A percentile compares a stretch with the other conserved stretches of the same genome.
These are phyloP conservation scores for Glossophaga mutica DNA, from an alignment of 2,797 vertebrate genomes.

Conservation along the genomic window DNA sequence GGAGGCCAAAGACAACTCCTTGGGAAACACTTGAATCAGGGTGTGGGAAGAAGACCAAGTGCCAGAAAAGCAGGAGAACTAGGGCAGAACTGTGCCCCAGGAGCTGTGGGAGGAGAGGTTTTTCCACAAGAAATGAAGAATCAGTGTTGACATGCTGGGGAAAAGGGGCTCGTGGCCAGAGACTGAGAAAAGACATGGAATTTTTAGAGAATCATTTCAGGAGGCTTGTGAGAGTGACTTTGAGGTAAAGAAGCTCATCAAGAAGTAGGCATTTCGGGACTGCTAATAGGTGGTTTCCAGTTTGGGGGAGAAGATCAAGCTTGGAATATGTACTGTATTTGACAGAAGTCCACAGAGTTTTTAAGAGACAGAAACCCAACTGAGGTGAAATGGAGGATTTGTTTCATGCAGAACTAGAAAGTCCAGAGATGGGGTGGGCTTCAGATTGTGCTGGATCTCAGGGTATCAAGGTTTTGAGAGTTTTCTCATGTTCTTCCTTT, in stretches of 20 bases:
- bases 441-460: neutral
- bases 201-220: neutral
- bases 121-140: neutral
- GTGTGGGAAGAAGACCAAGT: constrained; percentile 60
- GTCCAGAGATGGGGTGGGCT: neutral
- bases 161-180: neutral
- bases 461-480: neutral
- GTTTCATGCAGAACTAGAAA: neutral
- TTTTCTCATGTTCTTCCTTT: constrained; percentile 9
- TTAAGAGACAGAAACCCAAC: neutral
- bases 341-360: neutral
- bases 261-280: neutral
- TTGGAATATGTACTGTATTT: neutral
- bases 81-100: constrained; percentile 41
- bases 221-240: neutral
- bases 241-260: neutral
- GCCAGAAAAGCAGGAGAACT: constrained; percentile 27
- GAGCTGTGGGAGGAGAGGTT: constrained; percentile 12
- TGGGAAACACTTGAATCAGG: constrained; percentile 60
- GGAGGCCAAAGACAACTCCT: constrained; percentile 50
- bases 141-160: neutral
- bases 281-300: neutral
- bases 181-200: neutral
- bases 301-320: neutral
- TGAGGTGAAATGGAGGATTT: neutral